These are phyloP conservation scores for Corvus cornix DNA, from an alignment of 2,113 vertebrate species.

Conservation along the genomic window DNA sequence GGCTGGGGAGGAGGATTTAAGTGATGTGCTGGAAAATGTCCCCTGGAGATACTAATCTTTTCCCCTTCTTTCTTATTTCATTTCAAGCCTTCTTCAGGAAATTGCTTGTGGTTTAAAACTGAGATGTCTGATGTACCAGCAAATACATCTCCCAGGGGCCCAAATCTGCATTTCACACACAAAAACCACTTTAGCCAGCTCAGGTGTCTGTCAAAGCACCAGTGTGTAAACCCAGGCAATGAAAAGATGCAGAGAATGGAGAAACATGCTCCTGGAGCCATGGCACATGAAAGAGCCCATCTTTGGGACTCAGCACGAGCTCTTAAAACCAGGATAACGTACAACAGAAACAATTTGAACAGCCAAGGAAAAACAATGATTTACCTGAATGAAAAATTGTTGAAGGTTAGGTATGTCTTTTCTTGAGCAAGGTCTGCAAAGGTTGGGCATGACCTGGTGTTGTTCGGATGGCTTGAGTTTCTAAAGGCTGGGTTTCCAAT, in stretches of 20 bases:
- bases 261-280: background rate
- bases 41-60: constrained; percentile 20
- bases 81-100: constrained; percentile 36
- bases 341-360: background rate
- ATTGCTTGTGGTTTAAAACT: constrained; percentile 12
- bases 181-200: background rate
- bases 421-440: background rate
- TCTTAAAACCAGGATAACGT: background rate
- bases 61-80: background rate
- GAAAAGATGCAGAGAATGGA: background rate
- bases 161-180: background rate
- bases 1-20: background rate
- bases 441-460: background rate
- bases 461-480: background rate
- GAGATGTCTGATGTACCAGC: background rate
- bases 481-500: background rate
- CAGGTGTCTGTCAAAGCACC: background rate
- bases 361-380: background rate
- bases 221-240: background rate
- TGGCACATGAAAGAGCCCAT: background rate
- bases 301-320: background rate
- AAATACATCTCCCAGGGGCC: background rate
- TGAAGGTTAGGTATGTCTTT: background rate
- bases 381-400: background rate
- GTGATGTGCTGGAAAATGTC: constrained; percentile 27